phyloP scores from a whole-genome alignment of 1,140 invertebrate species.

The Drosophila leontia region DNA sequence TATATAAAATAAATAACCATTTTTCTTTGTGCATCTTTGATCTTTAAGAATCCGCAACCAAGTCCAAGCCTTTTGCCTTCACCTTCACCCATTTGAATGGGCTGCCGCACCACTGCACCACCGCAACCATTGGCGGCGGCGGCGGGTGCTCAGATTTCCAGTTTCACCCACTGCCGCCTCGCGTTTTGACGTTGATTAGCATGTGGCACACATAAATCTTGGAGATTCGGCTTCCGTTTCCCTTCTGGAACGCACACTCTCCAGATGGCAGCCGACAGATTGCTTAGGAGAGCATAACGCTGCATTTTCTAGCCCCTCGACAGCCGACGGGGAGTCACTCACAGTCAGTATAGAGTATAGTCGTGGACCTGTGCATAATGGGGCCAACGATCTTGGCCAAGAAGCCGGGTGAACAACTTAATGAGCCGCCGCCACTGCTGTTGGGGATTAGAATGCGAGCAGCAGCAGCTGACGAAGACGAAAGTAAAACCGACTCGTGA shows the following conservation, averaged over 20 bases:
- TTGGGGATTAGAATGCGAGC: slow-evolving; percentile 56
- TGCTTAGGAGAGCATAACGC: slow-evolving; percentile 70
- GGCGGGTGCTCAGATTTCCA: slow-evolving; percentile 62
- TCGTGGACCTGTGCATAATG: slow-evolving; percentile 58
- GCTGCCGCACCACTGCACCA: slow-evolving; percentile 17
- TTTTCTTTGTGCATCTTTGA: slow-evolving; percentile 14
- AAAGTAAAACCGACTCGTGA: slow-evolving; percentile 67
- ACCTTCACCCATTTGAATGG: slow-evolving; percentile 76
- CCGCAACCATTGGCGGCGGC: slow-evolving; percentile 11
- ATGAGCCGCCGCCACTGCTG: slow-evolving; percentile 48
- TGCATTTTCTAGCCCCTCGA: slow-evolving; percentile 56
- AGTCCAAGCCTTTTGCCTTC: slow-evolving; percentile 52
- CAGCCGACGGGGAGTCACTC: slow-evolving; percentile 23
- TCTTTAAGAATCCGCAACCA: slow-evolving; percentile 20
- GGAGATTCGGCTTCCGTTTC: slow-evolving; percentile 71
- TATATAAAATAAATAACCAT: neutral
- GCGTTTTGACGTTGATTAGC: slow-evolving; percentile 72
- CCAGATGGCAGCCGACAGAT: slow-evolving; percentile 29
- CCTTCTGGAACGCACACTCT: slow-evolving; percentile 58
- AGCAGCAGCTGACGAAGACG: slow-evolving; percentile 43
- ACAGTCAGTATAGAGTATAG: neutral
- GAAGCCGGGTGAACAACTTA: slow-evolving; percentile 67
- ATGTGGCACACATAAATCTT: slow-evolving; percentile 79
- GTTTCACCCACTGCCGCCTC: slow-evolving; percentile 52
- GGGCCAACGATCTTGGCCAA: slow-evolving; percentile 71